Evolutionary conservation across 2,888 invertebrate genomes (phyloP).

Genomic region (Lepidochitona cinerea): DNA sequence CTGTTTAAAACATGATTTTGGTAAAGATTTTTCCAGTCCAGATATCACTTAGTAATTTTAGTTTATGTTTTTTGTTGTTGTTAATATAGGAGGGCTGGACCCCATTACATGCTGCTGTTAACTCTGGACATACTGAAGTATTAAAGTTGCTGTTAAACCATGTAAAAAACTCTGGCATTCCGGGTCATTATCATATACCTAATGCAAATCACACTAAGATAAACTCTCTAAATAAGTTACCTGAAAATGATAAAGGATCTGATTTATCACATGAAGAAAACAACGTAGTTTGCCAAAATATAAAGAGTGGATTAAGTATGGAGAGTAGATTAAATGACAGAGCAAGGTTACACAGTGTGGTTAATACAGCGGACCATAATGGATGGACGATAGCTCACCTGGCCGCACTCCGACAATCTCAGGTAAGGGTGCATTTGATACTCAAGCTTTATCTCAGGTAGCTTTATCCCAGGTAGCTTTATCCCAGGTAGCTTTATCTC

Average conservation of each 20-base stretch:
- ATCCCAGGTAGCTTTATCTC: too few species aligned
- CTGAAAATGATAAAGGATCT: neutral
- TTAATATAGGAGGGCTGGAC: conserved; percentile 56
- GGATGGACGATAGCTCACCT: conserved; percentile 61
- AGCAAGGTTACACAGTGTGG: conserved; percentile 30
- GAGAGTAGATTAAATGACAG: too few species aligned
- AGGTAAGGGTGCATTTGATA: too few species aligned
- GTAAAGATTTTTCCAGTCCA: too few species aligned
- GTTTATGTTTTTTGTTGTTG: neutral
- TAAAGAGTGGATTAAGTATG: too few species aligned
- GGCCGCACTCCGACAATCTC: conserved; percentile 51
- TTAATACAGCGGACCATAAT: conserved; percentile 50
- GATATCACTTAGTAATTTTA: too few species aligned
- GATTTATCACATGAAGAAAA: neutral
- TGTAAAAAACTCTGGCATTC: conserved; percentile 23
- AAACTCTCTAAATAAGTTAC: too few species aligned
- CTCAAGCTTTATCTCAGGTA: too few species aligned
- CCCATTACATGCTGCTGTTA: conserved; percentile 60
- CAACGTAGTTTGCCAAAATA: too few species aligned
- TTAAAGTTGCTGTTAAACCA: conserved; percentile 46
- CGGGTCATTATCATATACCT: conserved; percentile 3
- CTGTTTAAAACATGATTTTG: too few species aligned
- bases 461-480: too few species aligned
- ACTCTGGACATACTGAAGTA: conserved; percentile 49
- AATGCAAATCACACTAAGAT: too few species aligned